These are phyloP conservation scores for Orthosia gracilis DNA, from an alignment of 2,888 invertebrate genomes.

Conservation along the genomic window DNA sequence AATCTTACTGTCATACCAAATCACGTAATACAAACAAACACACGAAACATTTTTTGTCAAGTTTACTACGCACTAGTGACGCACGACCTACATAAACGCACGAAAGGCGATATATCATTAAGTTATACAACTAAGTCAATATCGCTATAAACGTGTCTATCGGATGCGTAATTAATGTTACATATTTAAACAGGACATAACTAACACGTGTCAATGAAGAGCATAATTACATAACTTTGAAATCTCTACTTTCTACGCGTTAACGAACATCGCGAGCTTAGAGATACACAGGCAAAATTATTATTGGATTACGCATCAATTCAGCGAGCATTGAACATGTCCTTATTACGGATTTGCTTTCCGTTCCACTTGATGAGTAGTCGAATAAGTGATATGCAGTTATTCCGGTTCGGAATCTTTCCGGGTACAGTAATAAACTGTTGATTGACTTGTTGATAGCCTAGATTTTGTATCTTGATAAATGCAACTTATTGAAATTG, in stretches of 20 bases:
- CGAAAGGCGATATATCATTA: slow-evolving; percentile 41
- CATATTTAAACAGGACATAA: slow-evolving; percentile 65
- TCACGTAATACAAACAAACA: slow-evolving; percentile 46
- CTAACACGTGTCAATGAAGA: slow-evolving; percentile 57
- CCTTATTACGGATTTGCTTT: slow-evolving; percentile 32
- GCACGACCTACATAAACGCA: slow-evolving; percentile 41
- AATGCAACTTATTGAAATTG: slow-evolving; percentile 1
- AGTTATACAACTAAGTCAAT: slow-evolving; percentile 63
- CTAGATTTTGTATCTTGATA: slow-evolving; percentile 38
- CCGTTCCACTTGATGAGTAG: slow-evolving; percentile 27
- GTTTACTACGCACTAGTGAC: slow-evolving; percentile 28
- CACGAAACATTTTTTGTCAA: slow-evolving; percentile 26
- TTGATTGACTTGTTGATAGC: slow-evolving; percentile 2
- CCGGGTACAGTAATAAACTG: background rate
- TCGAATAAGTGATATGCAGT: slow-evolving; percentile 25
- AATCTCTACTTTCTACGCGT: slow-evolving; percentile 69
- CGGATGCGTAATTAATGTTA: slow-evolving; percentile 57
- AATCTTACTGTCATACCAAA: slow-evolving; percentile 28
- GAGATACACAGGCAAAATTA: slow-evolving; percentile 1
- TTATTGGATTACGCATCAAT: slow-evolving; percentile 36
- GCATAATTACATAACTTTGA: slow-evolving; percentile 64
- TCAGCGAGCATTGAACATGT: slow-evolving; percentile 13
- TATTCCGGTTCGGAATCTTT: slow-evolving; percentile 36
- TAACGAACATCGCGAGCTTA: slow-evolving; percentile 16
- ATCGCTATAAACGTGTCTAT: slow-evolving; percentile 48